Evolutionary conservation across 2,888 invertebrate species (phyloP).

Genomic region (Mythimna lalbum): DNA sequence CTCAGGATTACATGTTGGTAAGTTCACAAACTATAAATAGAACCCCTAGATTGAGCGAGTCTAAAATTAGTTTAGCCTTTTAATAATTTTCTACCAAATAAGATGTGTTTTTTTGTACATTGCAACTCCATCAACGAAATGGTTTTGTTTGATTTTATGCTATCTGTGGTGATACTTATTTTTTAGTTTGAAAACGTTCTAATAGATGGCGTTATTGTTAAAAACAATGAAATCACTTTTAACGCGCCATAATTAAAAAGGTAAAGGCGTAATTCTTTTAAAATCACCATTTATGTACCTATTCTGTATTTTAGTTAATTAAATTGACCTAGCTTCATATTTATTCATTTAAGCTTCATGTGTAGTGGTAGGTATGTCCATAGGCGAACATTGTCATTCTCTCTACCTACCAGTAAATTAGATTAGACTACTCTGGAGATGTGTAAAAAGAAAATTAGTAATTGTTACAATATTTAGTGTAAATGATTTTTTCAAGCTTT

Average conservation of each 20-base stretch:
- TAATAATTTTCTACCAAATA: slow-evolving; percentile 51
- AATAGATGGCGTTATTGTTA: slow-evolving; percentile 50
- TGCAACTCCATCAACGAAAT: slow-evolving; percentile 28
- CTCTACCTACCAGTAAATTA: too few relatives aligned
- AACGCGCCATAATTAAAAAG: not conserved
- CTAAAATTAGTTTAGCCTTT: slow-evolving; percentile 40
- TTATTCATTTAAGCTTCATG: too few relatives aligned
- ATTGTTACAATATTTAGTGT: too few relatives aligned
- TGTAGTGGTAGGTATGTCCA: too few relatives aligned
- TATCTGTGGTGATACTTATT: slow-evolving; percentile 1
- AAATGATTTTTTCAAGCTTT: too few relatives aligned
- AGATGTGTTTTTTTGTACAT: slow-evolving; percentile 10
- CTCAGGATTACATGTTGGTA: slow-evolving; percentile 97
- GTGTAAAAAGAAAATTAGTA: too few relatives aligned
- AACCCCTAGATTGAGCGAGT: not conserved
- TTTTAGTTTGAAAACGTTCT: not conserved
- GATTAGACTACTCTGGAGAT: too few relatives aligned
- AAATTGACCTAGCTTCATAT: too few relatives aligned
- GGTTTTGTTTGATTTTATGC: slow-evolving; percentile 3
- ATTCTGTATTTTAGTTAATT: too few relatives aligned
- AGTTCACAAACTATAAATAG: slow-evolving; percentile 65
- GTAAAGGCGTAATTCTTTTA: not conserved
- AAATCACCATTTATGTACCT: not conserved
- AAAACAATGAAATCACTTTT: not conserved
- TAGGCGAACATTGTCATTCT: too few relatives aligned